Evolutionary conservation across 2,888 invertebrate species (phyloP).

Genomic region (Operophtera brumata): DNA sequence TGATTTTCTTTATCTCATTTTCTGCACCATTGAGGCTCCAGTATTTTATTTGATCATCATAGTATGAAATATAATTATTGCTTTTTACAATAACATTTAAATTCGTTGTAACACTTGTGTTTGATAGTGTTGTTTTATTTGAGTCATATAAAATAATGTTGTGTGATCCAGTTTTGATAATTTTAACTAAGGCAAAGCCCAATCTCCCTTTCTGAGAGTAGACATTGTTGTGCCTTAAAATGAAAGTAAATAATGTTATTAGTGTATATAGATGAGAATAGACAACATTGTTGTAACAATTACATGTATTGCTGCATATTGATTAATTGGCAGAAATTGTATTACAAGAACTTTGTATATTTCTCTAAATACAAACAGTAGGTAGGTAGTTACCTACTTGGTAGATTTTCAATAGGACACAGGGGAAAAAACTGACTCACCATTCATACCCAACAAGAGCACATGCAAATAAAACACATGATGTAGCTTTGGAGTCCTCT

Average conservation of each 20-base stretch:
- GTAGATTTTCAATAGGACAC: too few species aligned
- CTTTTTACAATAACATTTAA: conserved; percentile 58
- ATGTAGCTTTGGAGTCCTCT: conserved; percentile 50
- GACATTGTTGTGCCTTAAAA: conserved; percentile 52
- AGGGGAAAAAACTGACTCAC: conserved; percentile 38
- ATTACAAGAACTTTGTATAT: too few species aligned
- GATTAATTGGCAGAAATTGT: too few species aligned
- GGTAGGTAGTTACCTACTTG: too few species aligned
- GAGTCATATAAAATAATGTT: conserved; percentile 66
- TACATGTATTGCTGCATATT: too few species aligned
- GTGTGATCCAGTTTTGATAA: conserved; percentile 46
- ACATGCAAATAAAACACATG: conserved; percentile 60
- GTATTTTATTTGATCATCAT: conserved; percentile 60
- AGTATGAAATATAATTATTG: conserved; percentile 58
- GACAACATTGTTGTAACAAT: too few species aligned
- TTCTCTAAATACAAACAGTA: neutral
- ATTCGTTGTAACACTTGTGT: conserved; percentile 45
- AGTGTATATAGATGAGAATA: neutral
- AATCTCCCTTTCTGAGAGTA: conserved; percentile 62
- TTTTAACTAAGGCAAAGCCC: conserved; percentile 67
- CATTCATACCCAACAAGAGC: conserved; percentile 65
- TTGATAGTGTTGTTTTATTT: conserved; percentile 62
- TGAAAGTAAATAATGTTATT: neutral
- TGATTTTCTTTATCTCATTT: conserved; percentile 51
- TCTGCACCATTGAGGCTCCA: conserved; percentile 63